A percentile compares a stretch with the other conserved stretches of the same genome.
phyloP scores from a whole-genome alignment of 2,888 invertebrate genomes.

The Philaethria dido region DNA sequence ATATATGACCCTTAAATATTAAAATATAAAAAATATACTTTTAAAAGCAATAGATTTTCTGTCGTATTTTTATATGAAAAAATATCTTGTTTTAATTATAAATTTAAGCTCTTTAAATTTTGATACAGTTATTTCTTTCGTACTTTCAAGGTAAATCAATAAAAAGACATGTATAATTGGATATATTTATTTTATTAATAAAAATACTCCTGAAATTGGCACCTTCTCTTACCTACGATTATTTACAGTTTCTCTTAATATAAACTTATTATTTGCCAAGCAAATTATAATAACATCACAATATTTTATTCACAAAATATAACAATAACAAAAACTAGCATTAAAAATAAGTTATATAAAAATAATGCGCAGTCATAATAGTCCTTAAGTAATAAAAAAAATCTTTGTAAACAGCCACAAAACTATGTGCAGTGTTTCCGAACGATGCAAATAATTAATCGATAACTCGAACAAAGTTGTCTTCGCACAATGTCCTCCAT shows the following conservation, averaged over 20 bases:
- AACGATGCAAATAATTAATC: slow-evolving; percentile 21
- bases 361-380: background rate
- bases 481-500: background rate
- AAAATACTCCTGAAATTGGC: slow-evolving; percentile 22
- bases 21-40: too few relatives aligned
- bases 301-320: slow-evolving; percentile 3
- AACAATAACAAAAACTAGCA: slow-evolving; percentile 1
- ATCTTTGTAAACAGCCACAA: background rate
- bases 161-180: background rate
- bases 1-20: too few relatives aligned
- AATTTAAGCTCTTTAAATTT: too few relatives aligned
- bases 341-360: background rate
- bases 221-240: slow-evolving; percentile 6
- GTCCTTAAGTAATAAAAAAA: background rate
- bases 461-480: slow-evolving; percentile 11
- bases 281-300: slow-evolving; percentile 16
- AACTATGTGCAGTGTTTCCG: slow-evolving; percentile 8
- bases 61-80: too few relatives aligned
- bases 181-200: slow-evolving; percentile 14
- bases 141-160: background rate
- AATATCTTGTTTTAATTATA: too few relatives aligned
- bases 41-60: too few relatives aligned
- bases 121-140: background rate
- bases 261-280: slow-evolving; percentile 15
- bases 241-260: slow-evolving; percentile 15